Evolutionary conservation across 2,888 invertebrate genomes (phyloP), one percentile per base, ranked within the genome.

Genomic region (Chrysolina americana): DNA sequence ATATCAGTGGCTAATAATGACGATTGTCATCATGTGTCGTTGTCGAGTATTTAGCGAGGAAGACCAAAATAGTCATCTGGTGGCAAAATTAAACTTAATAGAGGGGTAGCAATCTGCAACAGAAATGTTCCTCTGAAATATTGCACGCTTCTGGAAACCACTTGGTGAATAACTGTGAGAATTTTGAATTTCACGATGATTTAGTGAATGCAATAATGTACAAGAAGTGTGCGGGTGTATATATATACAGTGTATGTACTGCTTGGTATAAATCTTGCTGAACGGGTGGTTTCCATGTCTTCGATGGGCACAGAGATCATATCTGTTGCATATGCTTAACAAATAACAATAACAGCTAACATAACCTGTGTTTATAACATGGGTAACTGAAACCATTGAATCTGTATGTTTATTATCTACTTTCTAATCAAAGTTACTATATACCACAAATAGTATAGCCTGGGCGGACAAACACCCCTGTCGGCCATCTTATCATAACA

Each of bases 381-480:
- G 87, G 86, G 86, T 87, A 88, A 88, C 88, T 88, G 86, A 88
- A 88, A 88, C 88, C 88, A 87, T 88, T 88, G 87, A 88, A 85
- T 88, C 87, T 87, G 87, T 87, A 88, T 87, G 87, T 87, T 86
- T 87, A 87, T 88, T 87, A 87, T 87, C 88, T 88, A 88, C 88
- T 84, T 72, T 87, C 88, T 88, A 88, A 87, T 88, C 87, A 88
- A 88, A 88, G 86, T 88, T 88, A 88, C 89, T 89, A 89, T 89
- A 88, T 89, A 89, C 89, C 89, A 89, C 89, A 88, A 89, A 88
- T 88, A 89, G 87, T 88, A 84, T 85, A 86, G 84, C 84, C 85
- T 82, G 80, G 80, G 81, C 79, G 81, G 80, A 79, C 79, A 74
- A 76, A 81, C 82, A 81, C 82, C 83, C 83, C 83, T 84, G 80